Evolutionary conservation across 2,113 vertebrate species (phyloP), one percentile per base, ranked within the genome.

Genomic region (Benitochromis conjunctus): DNA sequence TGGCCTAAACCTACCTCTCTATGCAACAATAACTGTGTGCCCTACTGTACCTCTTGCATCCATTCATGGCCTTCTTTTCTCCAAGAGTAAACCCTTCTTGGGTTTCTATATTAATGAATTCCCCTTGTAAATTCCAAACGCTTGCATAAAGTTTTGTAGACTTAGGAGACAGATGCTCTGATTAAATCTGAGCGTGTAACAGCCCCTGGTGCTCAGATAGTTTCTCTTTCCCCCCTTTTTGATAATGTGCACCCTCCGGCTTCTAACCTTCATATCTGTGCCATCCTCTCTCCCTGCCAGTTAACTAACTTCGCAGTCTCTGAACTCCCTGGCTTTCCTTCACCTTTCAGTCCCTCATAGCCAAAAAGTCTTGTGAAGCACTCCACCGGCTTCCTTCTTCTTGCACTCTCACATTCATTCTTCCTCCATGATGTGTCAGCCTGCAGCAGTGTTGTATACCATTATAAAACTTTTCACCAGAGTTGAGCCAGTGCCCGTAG

Each of bases 251-350:
- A 76, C 77, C 86, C 83, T 77, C 51, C 18, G 88, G 92, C 92
- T 87, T 90, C 86, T 90, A 94, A 84, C 90, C 86, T 89, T 89
- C 81, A 90, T 92, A 94, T 94, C 93, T 79, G 89, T 92, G 86
- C 88, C 87, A 89, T 91, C 83, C 89, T 87, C 48, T 89, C 86
- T 48, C 58, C 83, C 91, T 90, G 92, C 90, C 82, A 91, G 92
- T 90, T 91, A 93, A 88, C 90, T 86, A 88, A 92, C 93, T 93
- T 91, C 81, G 24, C 78, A 60, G 91, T 38, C 71, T 92, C 88
- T 91, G 85, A 92, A 91, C 86, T 89, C 81, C 54, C 69, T 83
- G 86, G 86, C 90, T 82, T 82, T 69, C 31, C 53, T 85, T 91
- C 86, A 88, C 92, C 87, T 90, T 55, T 57, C 77, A 79, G 69